A percentile compares a stretch with the other conserved stretches of the same genome.
These are phyloP conservation scores for Puffinus mauretanicus DNA, from an alignment of 2,113 vertebrate species.

Conservation along the genomic window DNA sequence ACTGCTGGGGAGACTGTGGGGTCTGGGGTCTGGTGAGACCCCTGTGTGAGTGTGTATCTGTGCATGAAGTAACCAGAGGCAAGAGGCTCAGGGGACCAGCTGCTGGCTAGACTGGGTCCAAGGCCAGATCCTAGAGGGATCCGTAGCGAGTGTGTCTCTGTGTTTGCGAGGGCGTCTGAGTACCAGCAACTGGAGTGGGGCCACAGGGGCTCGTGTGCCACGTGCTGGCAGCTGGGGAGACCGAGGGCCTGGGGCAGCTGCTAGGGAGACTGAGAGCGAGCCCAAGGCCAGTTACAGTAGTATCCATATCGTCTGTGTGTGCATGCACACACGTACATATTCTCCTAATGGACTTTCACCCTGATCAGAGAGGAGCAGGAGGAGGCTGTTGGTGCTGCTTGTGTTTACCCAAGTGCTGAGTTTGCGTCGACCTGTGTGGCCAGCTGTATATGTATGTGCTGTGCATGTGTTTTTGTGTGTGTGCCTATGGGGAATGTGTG, in stretches of 20 bases:
- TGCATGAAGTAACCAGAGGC: background rate
- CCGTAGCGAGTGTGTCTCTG: background rate
- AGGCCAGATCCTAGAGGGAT: background rate
- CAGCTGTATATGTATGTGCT: background rate
- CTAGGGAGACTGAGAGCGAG: rapidly evolving
- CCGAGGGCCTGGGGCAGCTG: background rate
- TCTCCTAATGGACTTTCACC: background rate
- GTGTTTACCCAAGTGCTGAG: background rate
- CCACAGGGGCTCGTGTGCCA: rapidly evolving
- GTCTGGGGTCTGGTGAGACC: background rate
- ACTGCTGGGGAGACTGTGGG: background rate
- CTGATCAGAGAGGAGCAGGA: background rate
- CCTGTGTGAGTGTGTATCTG: rapidly evolving
- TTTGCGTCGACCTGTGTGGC: background rate
- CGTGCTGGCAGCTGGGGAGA: background rate
- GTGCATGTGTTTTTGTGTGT: background rate
- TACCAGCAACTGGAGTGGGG: background rate
- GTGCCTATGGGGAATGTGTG: rapidly evolving
- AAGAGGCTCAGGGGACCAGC: background rate
- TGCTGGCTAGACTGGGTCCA: background rate
- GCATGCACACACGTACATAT: rapidly evolving
- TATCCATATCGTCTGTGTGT: rapidly evolving
- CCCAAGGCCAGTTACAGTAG: background rate
- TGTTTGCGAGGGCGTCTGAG: background rate
- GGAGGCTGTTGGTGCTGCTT: background rate